Evolutionary conservation across 2,797 vertebrate species (phyloP).

Genomic region (Huso huso): DNA sequence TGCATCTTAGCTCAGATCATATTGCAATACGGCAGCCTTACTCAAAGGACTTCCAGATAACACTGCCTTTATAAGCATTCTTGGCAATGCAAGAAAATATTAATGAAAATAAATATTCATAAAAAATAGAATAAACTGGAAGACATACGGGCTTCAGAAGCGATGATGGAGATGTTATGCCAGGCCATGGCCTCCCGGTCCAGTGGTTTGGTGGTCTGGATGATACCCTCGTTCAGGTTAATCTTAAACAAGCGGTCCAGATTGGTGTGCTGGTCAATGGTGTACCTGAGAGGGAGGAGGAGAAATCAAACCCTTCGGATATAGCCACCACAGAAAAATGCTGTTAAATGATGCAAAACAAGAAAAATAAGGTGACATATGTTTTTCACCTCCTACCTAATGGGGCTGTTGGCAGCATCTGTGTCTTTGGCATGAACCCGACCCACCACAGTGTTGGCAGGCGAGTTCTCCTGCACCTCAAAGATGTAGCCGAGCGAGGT

Average conservation of each 20-base stretch:
- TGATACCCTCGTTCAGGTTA: slow-evolving; percentile 81
- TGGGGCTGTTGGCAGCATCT: slow-evolving; percentile 79
- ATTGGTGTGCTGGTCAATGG: slow-evolving; percentile 90
- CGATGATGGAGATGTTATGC: slow-evolving; percentile 94
- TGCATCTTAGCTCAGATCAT: slow-evolving; percentile 46
- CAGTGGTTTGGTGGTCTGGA: slow-evolving; percentile 80
- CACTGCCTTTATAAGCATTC: slow-evolving; percentile 5
- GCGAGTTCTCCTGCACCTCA: slow-evolving; percentile 88
- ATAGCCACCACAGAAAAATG: neutral
- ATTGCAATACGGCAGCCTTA: slow-evolving; percentile 55
- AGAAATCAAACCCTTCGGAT: slow-evolving; percentile 17
- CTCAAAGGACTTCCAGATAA: slow-evolving; percentile 25
- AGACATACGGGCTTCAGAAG: slow-evolving; percentile 82
- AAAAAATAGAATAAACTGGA: slow-evolving; percentile 16
- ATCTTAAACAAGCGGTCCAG: slow-evolving; percentile 91
- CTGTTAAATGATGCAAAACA: neutral
- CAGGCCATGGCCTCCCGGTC: slow-evolving; percentile 85
- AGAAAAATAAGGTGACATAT: neutral
- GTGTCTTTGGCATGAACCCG: slow-evolving; percentile 93
- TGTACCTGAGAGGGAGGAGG: slow-evolving; percentile 67
- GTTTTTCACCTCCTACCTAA: slow-evolving; percentile 61
- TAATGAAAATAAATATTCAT: neutral
- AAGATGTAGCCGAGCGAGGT: slow-evolving; percentile 74
- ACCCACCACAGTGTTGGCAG: slow-evolving; percentile 76
- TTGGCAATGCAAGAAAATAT: slow-evolving; percentile 19